Evolutionary conservation across 2,113 vertebrate genomes (phyloP), one percentile per base, ranked within the genome.

Genomic region (Pterocles gutturalis): DNA sequence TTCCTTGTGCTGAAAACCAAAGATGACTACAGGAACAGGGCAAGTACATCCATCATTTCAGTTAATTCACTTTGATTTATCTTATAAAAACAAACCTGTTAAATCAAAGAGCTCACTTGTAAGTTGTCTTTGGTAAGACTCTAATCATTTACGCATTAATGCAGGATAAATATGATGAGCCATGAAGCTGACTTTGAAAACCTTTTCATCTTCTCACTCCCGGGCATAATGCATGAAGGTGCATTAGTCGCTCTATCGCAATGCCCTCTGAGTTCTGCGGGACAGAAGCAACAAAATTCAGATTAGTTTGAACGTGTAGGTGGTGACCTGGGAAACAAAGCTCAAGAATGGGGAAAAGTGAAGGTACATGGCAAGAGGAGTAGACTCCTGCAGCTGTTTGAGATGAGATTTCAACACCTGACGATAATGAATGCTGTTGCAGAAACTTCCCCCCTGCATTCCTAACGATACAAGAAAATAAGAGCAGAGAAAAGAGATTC

Each of bases 81-180:
- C 57, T 80, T 16, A 25, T 4, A 43, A 46, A 79, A 72, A 71
- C 7, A 53, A 64, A 84, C 26, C 34, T 41, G 61, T 31, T 82
- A 43, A 82, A 88, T 87, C 71, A 67, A 95, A 93, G 90, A 57
- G 41, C 82, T 96, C 28, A 7, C 65, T 26, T 72, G 70, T 36
- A 65, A 76, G 41, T 4, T 71, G 69, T 38, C 70, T 71, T 85
- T 62, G 69, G 45, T 69, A 78, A 62, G 51, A 45, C 38, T 93
- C 57, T 57, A 33, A 93, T 81, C 19, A 36, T 49, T 43, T 62
- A 62, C 48, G 67, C 48, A 7, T 46, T 25, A 61, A 81, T 15
- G 66, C 61, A 38, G 69, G 87, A 26, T 38, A 26, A 83, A 5
- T 51, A 71, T 36, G 60, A 79, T 9, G 13, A 94, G 43, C 49